Conservation (phyloP, 2,113 vertebrate species). For the Colaptes auratus region DNA sequence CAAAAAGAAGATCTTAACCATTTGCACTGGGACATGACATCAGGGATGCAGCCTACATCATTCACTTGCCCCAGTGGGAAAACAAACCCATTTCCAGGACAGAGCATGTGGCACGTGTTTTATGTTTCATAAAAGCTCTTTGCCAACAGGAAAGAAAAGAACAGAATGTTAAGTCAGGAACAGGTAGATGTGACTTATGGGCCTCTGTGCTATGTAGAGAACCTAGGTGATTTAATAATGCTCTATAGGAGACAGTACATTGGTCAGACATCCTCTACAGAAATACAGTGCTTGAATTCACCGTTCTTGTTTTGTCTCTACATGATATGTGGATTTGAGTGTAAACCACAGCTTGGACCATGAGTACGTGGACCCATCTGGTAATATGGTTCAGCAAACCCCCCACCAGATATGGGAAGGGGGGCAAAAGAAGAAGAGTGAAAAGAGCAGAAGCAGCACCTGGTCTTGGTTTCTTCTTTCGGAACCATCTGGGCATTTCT, state of each 20-base stretch:
- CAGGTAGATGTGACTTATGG: slow-evolving; percentile 19
- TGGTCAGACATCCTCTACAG: not conserved
- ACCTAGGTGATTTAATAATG: not conserved
- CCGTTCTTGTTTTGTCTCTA: not conserved
- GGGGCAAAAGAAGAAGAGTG: not conserved
- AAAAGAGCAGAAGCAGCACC: not conserved
- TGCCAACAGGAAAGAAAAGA: not conserved
- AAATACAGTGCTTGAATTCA: not conserved
- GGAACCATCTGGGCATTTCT: not conserved
- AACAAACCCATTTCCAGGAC: slow-evolving; percentile 42
- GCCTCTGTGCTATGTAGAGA: not conserved
- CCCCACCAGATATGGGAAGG: not conserved
- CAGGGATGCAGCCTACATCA: slow-evolving; percentile 29
- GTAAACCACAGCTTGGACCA: not conserved
- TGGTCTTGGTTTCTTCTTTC: not conserved
- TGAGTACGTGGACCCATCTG: not conserved
- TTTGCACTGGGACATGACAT: slow-evolving; percentile 66
- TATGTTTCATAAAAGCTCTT: slow-evolving; percentile 50
- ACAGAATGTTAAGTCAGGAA: not conserved
- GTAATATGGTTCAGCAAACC: not conserved
- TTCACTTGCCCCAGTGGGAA: slow-evolving; percentile 43
- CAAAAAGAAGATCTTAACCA: slow-evolving; percentile 68
- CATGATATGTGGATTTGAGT: not conserved
- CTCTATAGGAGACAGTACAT: not conserved
- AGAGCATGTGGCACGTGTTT: slow-evolving; percentile 17